Percentiles rank a stretch among this genome's conserved stretches.
These are phyloP conservation scores for Hirundichthys speculiger DNA, from an alignment of 2,113 vertebrate genomes.

Conservation along the genomic window DNA sequence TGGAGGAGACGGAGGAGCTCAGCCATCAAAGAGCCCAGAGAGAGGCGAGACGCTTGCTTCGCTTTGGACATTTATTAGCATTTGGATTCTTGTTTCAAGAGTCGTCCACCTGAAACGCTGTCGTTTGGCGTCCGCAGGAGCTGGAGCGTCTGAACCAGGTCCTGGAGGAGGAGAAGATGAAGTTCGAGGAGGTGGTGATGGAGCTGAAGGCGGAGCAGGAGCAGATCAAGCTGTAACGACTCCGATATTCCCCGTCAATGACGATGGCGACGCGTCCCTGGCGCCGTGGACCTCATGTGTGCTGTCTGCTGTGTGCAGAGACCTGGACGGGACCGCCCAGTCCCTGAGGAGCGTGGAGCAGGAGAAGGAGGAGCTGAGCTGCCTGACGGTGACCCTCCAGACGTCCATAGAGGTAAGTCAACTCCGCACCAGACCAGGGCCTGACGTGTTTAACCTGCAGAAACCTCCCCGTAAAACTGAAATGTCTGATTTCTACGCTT, in stretches of 20 bases:
- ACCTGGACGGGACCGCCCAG: constrained; percentile 89
- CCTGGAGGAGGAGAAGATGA: constrained; percentile 94
- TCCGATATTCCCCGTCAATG: too few species aligned
- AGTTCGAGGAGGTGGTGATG: constrained; percentile 93
- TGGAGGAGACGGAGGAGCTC: constrained; percentile 97
- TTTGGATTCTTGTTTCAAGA: neutral
- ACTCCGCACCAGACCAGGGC: too few species aligned
- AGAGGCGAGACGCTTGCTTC: constrained; percentile 80
- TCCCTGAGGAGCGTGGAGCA: constrained; percentile 91
- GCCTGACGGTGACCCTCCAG: constrained; percentile 87
- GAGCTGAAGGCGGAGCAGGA: constrained; percentile 93
- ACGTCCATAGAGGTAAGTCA: constrained; percentile 93
- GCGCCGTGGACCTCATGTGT: too few species aligned
- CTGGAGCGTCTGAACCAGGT: constrained; percentile 92
- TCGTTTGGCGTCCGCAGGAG: constrained; percentile 77
- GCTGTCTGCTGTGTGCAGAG: constrained; percentile 75
- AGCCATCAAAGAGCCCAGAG: constrained; percentile 92
- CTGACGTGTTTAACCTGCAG: too few species aligned
- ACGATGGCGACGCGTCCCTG: accelerated
- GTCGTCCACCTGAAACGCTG: accelerated
- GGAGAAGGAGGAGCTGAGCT: constrained; percentile 90
- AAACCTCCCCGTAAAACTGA: too few species aligned
- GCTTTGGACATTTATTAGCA: neutral
- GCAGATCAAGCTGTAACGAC: constrained; percentile 88
- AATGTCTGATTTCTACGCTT: too few species aligned